Evolutionary conservation across 2,888 invertebrate genomes (phyloP).

Genomic region (Gymnoscelis rufifasciata): DNA sequence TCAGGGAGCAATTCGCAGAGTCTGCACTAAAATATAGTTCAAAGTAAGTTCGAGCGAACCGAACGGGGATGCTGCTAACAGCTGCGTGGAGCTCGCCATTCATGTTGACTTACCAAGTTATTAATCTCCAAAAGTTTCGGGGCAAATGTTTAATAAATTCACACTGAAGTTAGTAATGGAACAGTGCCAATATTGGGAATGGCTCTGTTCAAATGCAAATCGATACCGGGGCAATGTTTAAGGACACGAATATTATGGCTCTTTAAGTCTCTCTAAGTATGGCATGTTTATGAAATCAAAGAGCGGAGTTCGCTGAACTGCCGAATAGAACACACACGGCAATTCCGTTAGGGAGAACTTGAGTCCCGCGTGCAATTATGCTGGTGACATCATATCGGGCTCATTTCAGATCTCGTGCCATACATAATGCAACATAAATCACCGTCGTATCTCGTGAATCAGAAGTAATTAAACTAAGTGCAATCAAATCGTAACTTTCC

Average conservation of each 20-base stretch:
- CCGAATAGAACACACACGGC: constrained; percentile 5
- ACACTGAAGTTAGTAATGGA: constrained; percentile 26
- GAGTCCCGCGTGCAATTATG: constrained; percentile 2
- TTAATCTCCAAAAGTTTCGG: constrained; percentile 34
- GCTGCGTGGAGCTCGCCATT: constrained; percentile 38
- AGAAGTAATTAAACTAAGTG: constrained; percentile 34
- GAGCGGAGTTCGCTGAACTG: constrained; percentile 1
- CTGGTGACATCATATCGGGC: constrained; percentile 2
- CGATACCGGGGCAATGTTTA: constrained; percentile 12
- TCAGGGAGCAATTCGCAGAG: constrained; percentile 47
- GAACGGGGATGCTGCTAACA: constrained; percentile 40
- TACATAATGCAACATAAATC: constrained; percentile 16
- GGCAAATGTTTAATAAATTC: constrained; percentile 27
- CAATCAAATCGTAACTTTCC: constrained; percentile 35
- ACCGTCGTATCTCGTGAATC: constrained; percentile 22
- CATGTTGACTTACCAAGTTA: constrained; percentile 35
- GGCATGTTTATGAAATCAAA: constrained; percentile 3
- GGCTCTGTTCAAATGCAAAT: constrained; percentile 22
- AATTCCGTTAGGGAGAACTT: constrained; percentile 3
- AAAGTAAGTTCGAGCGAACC: constrained; percentile 48
- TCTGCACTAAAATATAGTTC: constrained; percentile 62
- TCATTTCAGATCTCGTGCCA: constrained; percentile 10
- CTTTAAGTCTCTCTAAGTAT: neutral
- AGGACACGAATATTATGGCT: neutral
- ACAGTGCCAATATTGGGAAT: constrained; percentile 22